Conservation (phyloP, 2,113 vertebrate genomes). For the Pelobates fuscus region DNA sequence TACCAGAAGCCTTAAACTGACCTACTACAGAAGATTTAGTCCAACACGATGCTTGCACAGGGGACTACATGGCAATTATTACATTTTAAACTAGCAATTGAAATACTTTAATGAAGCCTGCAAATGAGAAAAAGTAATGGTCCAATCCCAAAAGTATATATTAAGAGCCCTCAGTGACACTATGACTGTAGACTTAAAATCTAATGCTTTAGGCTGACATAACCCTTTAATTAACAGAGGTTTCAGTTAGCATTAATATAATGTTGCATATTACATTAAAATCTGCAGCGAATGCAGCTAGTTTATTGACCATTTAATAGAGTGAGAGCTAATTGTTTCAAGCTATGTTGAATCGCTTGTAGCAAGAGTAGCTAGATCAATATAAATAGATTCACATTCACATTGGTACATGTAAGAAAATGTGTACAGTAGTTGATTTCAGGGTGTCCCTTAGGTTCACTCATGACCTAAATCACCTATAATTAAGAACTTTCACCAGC, state of each 20-base stretch:
- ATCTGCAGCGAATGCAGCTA: too few relatives aligned
- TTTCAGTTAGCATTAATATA: background rate
- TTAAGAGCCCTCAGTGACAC: constrained; percentile 9
- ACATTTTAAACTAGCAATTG: constrained; percentile 32
- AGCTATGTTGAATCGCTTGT: too few relatives aligned
- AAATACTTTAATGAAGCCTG: constrained; percentile 37
- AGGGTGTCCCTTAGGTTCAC: too few relatives aligned
- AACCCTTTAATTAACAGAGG: constrained; percentile 6
- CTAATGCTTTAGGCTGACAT: background rate
- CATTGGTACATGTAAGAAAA: too few relatives aligned
- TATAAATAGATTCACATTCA: too few relatives aligned
- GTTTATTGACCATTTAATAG: too few relatives aligned
- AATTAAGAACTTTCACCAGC: too few relatives aligned
- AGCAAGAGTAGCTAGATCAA: too few relatives aligned
- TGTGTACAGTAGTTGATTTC: too few relatives aligned
- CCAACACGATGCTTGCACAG: constrained; percentile 8
- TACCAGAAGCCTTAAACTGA: constrained; percentile 33
- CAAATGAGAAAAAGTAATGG: constrained; percentile 34
- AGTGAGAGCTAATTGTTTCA: too few relatives aligned
- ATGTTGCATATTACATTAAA: too few relatives aligned
- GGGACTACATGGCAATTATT: constrained; percentile 9
- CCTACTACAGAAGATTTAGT: constrained; percentile 22
- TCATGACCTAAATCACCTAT: too few relatives aligned
- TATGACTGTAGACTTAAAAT: background rate
- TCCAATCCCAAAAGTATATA: constrained; percentile 29